Base-by-base conservation (phyloP, 37 sponge, comb jelly and placozoan species). In the Diacarnus erythraeanus region DNA sequence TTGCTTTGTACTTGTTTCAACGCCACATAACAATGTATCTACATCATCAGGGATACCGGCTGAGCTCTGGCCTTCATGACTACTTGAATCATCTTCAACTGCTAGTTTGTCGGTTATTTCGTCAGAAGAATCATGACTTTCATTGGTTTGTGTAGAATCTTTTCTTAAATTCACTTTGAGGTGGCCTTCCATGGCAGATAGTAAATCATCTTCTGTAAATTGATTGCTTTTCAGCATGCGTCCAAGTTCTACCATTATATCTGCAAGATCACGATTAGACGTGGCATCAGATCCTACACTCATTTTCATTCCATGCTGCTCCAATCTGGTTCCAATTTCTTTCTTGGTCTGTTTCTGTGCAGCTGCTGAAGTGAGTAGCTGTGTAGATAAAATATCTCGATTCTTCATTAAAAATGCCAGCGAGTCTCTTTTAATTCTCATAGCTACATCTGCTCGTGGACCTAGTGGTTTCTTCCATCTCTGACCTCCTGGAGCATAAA, bases 191-290 rank as follows among this genome's bases (percentile, higher is more conserved):
- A 85, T 85, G 44, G 86, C 78, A 2, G 64, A 3, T 1, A 85
- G 27, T 20, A 85, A 66, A 58, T 85, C 86, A 6, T 64, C 57
- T 57, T 70, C 79, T 8, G 72, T 42, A 39, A 42, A 77, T 20
- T 39, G 40, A 38, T 41, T 51, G 12, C 26, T 42, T 29, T 43
- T 67, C 31, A 78, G 57, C 26, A 85, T 39, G 15, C 34, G 22
- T n/a, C 78, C 79, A 23, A 86, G 43, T 39, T 86, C 80, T 0
- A 57, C 26, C 38, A 86, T 59, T 17, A 86, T 86, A 4, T 73
- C 57, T 17, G 80, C 80, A 25, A 86, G 76, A 40, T 30, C 42
- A 40, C 77, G 75, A 23, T 37, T 56, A 64, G 34, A 22, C 17
- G 10, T 43, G 4, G 68, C 4, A 67, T 31, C 80, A 8, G 66